These are phyloP conservation scores for Paramisgurnus dabryanus DNA, from an alignment of 2,113 vertebrate genomes.

Conservation along the genomic window DNA sequence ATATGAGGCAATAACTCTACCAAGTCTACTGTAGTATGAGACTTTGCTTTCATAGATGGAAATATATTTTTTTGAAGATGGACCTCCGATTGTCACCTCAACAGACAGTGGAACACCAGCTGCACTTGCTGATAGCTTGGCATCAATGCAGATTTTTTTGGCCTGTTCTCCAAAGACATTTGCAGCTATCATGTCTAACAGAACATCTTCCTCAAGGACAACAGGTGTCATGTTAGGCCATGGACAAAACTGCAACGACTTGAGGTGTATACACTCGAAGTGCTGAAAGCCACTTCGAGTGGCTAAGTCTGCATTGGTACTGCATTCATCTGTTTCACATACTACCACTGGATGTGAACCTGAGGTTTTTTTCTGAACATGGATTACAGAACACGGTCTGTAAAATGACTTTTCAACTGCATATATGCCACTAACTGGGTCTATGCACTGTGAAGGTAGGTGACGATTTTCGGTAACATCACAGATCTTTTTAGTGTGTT, in stretches of 20 bases:
- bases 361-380: not conserved
- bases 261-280: not conserved
- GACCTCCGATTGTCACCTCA: not conserved
- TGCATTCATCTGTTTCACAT: not conserved
- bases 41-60: not conserved
- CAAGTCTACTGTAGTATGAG: not conserved
- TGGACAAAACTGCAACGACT: not conserved
- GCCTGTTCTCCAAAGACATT: not conserved
- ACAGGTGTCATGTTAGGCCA: not conserved
- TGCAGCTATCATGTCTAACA: not conserved
- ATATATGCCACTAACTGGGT: not conserved
- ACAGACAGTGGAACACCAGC: not conserved
- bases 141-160: not conserved
- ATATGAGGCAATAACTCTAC: conserved; percentile 10
- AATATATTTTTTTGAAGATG: not conserved
- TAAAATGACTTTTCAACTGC: not conserved
- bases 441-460: not conserved
- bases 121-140: not conserved
- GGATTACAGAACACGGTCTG: not conserved
- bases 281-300: not conserved
- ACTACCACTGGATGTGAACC: not conserved
- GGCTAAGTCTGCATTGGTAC: not conserved
- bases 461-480: not conserved
- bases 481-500: not conserved
- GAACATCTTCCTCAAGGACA: conserved; percentile 6